Base-by-base conservation (phyloP, 1,140 invertebrate genomes). In the Limonius californicus region DNA sequence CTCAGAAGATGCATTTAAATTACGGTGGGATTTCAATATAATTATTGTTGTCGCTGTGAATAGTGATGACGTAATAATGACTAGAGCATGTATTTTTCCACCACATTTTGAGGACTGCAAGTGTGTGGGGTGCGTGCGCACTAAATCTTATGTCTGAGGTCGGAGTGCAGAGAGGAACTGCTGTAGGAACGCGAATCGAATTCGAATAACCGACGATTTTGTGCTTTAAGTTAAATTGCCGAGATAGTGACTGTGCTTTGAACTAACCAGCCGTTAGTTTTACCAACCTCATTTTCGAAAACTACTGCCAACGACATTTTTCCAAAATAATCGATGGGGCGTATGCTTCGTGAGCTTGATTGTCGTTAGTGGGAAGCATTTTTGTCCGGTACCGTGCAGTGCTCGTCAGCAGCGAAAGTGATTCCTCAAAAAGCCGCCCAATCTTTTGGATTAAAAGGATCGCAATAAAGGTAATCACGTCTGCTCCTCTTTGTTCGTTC, bases 261-360 rank as follows among this genome's bases (percentile, higher is more conserved):
- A 39, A 39, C 8, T 39, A 39, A 39, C 2, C n/a, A 39, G 35
- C n/a, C 2, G n/a, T 39, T 12, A 12, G n/a, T 14, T 12, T 39
- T 39, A 39, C 35, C 7, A 39, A 9, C 11, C 11, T 11, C 4
- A 18, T 50, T 18, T 19, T 50, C 19, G 7, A 18, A 8, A 50
- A 6, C 19, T 50, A 50, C 45, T 39, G 35, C 35, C 35, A 39
- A 12, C 7, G 1, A 50, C 4, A 19, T 50, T 50, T 50, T 20
- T 59, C 23, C 11, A 18, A 39, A 55, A 30, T 54, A 47, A 65
- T 69, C 67, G 60, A 73, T 73, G 70, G 70, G 72, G 69, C 70
- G 69, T 72, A 71, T 68, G 65, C 70, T 68, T 43, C 23, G 45
- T 50, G 16, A 19, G 45, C 45, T 19, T 21, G 45, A 50, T 50